Conservation (phyloP, 92 coral and sea anemone species). For the Phenganax stokvisi region DNA sequence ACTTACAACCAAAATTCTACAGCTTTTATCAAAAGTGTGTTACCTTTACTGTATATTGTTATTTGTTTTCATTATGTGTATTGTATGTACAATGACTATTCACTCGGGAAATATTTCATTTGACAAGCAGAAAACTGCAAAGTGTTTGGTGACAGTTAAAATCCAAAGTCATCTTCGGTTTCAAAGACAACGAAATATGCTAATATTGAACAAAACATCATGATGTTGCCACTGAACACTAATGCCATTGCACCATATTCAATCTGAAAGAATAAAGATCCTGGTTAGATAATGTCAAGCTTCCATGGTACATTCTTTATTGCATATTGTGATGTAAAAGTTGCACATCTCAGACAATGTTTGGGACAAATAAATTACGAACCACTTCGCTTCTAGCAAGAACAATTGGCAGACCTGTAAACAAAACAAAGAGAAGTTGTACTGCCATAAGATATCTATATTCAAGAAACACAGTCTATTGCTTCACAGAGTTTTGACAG, state of each 20-base stretch:
- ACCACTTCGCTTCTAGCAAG: constrained; percentile 70
- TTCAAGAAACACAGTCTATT: too few species aligned
- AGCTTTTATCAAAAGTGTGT: too few species aligned
- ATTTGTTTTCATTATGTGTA: too few species aligned
- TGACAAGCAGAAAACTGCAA: neutral
- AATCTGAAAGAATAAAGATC: constrained; percentile 49
- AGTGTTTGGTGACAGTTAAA: constrained; percentile 35
- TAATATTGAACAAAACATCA: constrained; percentile 82
- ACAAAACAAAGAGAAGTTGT: neutral
- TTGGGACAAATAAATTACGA: constrained; percentile 41
- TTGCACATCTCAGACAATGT: neutral
- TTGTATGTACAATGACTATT: neutral
- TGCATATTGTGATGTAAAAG: neutral
- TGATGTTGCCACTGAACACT: constrained; percentile 80
- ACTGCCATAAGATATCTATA: too few species aligned
- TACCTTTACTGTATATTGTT: too few species aligned
- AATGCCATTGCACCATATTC: constrained; percentile 83
- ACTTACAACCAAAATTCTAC: too few species aligned
- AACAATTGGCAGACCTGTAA: constrained; percentile 77
- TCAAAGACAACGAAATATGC: constrained; percentile 73
- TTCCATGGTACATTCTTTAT: neutral
- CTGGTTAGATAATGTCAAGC: neutral
- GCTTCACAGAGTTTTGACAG: neutral
- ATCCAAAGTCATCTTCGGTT: constrained; percentile 95
- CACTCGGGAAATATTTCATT: neutral